A percentile compares a stretch with the other conserved stretches of the same genome.
Evolutionary conservation across 2,888 invertebrate species (phyloP).

Genomic region (Smittia sp.): DNA sequence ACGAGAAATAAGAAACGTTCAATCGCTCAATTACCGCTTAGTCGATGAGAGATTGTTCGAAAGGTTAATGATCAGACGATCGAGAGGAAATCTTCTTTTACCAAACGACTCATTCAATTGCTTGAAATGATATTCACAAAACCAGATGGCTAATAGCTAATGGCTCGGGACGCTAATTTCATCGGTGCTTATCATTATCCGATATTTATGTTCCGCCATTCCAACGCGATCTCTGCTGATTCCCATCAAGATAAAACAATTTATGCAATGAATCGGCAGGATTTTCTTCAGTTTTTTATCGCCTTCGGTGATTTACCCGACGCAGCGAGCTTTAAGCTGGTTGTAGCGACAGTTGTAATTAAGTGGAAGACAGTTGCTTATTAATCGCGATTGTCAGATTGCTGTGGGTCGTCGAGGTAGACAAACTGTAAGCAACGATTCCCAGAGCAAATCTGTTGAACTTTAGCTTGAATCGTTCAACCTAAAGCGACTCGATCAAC

Average conservation of each 20-base stretch:
- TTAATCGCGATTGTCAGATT: not conserved
- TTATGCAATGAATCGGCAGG: slow-evolving; percentile 9
- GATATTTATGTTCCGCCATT: not conserved
- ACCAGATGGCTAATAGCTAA: slow-evolving; percentile 28
- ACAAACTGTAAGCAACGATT: too few relatives aligned
- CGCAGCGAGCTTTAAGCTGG: slow-evolving; percentile 3
- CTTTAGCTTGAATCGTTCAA: too few relatives aligned
- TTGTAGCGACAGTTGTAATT: slow-evolving; percentile 28
- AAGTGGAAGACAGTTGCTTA: slow-evolving; percentile 35
- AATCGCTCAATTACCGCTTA: too few relatives aligned
- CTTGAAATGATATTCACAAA: not conserved
- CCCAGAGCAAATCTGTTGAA: too few relatives aligned
- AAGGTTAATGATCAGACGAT: not conserved
- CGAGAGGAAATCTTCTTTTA: not conserved
- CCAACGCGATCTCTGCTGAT: not conserved
- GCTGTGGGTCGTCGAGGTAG: too few relatives aligned
- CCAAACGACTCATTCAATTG: not conserved
- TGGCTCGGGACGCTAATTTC: slow-evolving; percentile 8
- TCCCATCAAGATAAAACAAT: too few relatives aligned
- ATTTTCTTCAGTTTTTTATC: too few relatives aligned
- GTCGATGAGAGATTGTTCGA: not conserved
- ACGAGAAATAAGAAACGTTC: too few relatives aligned
- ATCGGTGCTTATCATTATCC: slow-evolving; percentile 24
- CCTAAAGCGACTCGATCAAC: too few relatives aligned
- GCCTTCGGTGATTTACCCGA: slow-evolving; percentile 31